Conservation (phyloP, 2,888 invertebrate species). For the Tipula helvola region DNA sequence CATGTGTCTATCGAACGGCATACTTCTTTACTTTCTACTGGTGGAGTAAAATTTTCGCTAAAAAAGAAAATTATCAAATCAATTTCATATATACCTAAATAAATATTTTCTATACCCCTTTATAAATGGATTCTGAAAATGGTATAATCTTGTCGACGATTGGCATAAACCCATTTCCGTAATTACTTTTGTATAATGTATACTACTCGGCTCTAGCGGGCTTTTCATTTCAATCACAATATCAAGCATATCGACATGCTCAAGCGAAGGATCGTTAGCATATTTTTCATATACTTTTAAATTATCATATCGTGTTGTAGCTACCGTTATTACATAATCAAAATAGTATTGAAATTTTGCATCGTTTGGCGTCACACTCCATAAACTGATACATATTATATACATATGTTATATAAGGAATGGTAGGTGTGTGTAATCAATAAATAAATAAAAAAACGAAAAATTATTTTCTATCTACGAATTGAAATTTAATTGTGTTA, state of each 20-base stretch:
- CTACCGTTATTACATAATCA: slow-evolving; percentile 22
- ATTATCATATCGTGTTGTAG: slow-evolving; percentile 21
- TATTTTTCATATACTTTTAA: slow-evolving; percentile 22
- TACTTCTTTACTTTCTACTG: neutral
- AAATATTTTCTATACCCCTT: neutral
- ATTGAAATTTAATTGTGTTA: neutral
- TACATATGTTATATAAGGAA: neutral
- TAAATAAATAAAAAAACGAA: neutral
- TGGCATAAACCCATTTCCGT: slow-evolving; percentile 30
- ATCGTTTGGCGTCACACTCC: slow-evolving; percentile 4
- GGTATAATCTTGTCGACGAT: slow-evolving; percentile 23
- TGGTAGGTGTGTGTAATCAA: neutral
- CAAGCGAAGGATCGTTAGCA: slow-evolving; percentile 23
- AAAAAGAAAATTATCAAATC: neutral
- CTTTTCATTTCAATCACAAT: slow-evolving; percentile 15
- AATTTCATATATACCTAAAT: neutral
- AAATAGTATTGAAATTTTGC: slow-evolving; percentile 21
- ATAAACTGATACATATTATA: neutral
- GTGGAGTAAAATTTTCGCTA: slow-evolving; percentile 5
- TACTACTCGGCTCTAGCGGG: slow-evolving; percentile 6
- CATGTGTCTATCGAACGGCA: slow-evolving; percentile 5
- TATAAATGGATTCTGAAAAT: slow-evolving; percentile 24
- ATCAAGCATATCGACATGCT: slow-evolving; percentile 21
- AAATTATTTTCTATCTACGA: neutral
- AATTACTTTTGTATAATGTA: slow-evolving; percentile 22